Base-by-base conservation (phyloP, 2,797 vertebrate species). In the Sebastes itinus region DNA sequence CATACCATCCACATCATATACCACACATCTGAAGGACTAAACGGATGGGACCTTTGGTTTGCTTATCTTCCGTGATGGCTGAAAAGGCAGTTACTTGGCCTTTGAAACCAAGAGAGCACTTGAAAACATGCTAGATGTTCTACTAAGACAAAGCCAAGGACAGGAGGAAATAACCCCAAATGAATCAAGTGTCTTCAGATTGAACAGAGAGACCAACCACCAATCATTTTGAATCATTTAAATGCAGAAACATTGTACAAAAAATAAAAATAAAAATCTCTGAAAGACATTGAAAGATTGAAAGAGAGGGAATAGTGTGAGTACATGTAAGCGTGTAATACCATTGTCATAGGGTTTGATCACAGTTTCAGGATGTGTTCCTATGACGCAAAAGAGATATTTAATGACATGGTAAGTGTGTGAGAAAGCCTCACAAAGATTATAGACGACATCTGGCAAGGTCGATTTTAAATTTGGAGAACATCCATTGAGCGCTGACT, bases 1-100 rank as follows among this genome's bases (percentile, higher is more conserved):
- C 23, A 72, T 32, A 86, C 90, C 92, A 38, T 92, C 95, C 94
- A 91, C 90, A 81, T 92, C 93, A 94, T 92, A 95, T 92, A 96
- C 95, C 95, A 89, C 94, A 96, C 91, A 92, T 92, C 72, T 80
- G 27, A 58, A 38, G 42, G 20, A 52, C 12, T 14, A 1, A 63
- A 72, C 23, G 23, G 20, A 52, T 10, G n/a, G 10, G 32, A 60
- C 4, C 49, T 76, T 81, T 38, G 10, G 9, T 63, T 68, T 77
- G 22, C 54, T 82, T 30, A 32, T 78, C 88, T 90, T 91, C 91
- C 90, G 82, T 88, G 90, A 95, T 93, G 92, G 92, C 94, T 87
- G 72, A 74, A 61, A 75, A 70, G 22, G 52, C 3, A 75, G 16
- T 11, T 10, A 66, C 7, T 20, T 58, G 66, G 46, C 27, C 6